Conservation (phyloP, 2,797 vertebrate genomes). For the Margarornis squamiger region DNA sequence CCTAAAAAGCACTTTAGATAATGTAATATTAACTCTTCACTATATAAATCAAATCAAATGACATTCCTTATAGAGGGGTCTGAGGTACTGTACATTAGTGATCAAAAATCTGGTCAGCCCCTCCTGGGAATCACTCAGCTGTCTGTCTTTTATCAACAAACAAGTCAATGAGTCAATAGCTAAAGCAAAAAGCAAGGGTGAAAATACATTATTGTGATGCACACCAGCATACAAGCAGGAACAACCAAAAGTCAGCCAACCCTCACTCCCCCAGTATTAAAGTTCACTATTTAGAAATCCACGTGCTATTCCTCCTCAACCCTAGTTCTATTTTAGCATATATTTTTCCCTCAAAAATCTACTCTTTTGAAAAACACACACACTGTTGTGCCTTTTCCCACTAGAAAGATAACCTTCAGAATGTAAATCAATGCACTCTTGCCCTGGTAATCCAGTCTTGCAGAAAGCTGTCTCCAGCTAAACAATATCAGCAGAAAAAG, state of each 20-base stretch:
- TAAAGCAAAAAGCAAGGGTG: conserved; percentile 25
- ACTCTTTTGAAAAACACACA: background rate
- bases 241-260: background rate
- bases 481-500: conserved; percentile 61
- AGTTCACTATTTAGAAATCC: conserved; percentile 4
- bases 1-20: conserved; percentile 38
- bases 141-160: conserved; percentile 18
- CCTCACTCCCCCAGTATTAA: background rate
- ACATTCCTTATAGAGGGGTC: background rate
- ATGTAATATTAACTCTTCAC: conserved; percentile 30
- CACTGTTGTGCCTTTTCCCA: conserved; percentile 6
- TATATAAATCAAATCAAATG: conserved; percentile 21
- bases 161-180: conserved; percentile 25
- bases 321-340: conserved; percentile 18
- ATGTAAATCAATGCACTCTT: conserved; percentile 65
- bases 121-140: background rate
- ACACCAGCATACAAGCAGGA: background rate
- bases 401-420: conserved; percentile 66
- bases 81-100: background rate
- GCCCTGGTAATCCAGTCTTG: conserved; percentile 59
- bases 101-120: conserved; percentile 3
- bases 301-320: background rate
- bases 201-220: conserved; percentile 36
- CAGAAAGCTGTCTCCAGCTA: conserved; percentile 63
- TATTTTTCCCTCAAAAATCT: conserved; percentile 14